Conservation (phyloP, 2,113 vertebrate species). For the Origma solitaria region DNA sequence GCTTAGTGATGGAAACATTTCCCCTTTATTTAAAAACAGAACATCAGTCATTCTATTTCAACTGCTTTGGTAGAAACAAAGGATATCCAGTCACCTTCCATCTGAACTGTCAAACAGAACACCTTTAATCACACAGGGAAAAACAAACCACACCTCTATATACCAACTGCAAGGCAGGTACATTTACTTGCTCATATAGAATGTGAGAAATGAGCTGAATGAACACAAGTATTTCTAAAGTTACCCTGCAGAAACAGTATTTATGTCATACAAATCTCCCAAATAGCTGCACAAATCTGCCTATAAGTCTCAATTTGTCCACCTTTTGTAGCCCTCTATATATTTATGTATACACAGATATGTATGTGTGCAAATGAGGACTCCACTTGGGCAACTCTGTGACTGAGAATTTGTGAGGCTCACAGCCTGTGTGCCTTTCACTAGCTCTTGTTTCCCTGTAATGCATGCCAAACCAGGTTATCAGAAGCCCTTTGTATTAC, state of each 20-base stretch:
- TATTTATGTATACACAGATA: not conserved
- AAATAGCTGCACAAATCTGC: not conserved
- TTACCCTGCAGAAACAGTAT: not conserved
- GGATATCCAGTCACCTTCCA: not conserved
- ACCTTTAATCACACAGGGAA: not conserved
- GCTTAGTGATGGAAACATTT: not conserved
- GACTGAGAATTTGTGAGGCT: not conserved
- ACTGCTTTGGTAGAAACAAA: not conserved
- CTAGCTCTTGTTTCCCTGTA: not conserved
- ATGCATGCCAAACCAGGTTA: not conserved
- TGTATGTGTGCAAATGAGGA: not conserved
- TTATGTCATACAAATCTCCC: not conserved
- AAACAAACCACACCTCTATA: not conserved
- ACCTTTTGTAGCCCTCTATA: not conserved
- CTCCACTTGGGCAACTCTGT: not conserved
- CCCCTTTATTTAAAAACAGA: not conserved
- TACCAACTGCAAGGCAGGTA: not conserved
- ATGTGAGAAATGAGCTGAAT: not conserved
- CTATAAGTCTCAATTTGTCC: not conserved
- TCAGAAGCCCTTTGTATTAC: not conserved
- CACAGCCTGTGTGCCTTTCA: not conserved
- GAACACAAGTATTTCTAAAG: not conserved
- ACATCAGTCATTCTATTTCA: not conserved
- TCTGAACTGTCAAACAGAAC: not conserved
- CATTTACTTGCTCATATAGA: not conserved